Conservation (phyloP, 2,113 vertebrate genomes). For the Xenus cinereus region DNA sequence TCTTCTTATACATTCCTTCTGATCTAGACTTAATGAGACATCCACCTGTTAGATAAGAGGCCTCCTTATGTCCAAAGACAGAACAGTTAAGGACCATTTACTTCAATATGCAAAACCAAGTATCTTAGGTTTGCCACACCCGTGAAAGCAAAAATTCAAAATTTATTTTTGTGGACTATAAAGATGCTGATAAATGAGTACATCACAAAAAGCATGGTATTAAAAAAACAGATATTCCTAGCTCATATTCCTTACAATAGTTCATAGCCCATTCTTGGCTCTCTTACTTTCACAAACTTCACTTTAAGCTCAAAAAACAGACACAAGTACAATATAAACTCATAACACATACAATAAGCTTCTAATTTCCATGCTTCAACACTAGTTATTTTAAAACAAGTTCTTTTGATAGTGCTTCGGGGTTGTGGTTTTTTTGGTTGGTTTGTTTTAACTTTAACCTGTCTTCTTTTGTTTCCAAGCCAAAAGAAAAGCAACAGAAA, state of each 20-base stretch:
- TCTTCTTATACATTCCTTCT: background rate
- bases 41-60: background rate
- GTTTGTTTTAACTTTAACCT: background rate
- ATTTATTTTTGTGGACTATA: background rate
- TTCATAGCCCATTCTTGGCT: background rate
- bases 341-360: background rate
- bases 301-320: background rate
- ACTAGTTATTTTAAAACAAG: background rate
- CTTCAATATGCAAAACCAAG: background rate
- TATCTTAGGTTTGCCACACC: background rate
- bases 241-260: background rate
- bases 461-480: background rate
- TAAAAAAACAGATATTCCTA: background rate
- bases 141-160: background rate
- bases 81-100: background rate
- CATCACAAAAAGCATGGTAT: background rate
- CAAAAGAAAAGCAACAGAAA: background rate
- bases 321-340: background rate
- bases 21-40: background rate
- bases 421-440: background rate
- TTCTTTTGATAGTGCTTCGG: background rate
- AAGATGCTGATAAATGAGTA: background rate
- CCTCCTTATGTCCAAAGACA: background rate
- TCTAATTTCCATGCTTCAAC: background rate
- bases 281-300: background rate